These are phyloP conservation scores for Auanema sp. DNA, from an alignment of 2,888 invertebrate species.

Conservation along the genomic window DNA sequence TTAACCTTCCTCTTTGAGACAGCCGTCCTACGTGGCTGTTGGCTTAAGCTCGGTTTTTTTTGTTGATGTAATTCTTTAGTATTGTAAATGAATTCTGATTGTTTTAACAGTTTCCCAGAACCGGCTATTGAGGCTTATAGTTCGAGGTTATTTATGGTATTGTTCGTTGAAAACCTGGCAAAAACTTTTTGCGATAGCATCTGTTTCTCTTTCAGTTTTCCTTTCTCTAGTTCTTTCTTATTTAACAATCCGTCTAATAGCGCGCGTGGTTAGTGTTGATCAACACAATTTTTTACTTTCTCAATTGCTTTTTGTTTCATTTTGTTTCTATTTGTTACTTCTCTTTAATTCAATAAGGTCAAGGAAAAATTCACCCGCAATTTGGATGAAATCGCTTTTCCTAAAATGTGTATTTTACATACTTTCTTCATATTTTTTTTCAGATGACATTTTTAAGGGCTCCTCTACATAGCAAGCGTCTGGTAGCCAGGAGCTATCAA, in stretches of 20 bases:
- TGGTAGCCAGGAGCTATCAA: conserved; percentile 11
- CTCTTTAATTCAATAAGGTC: background rate
- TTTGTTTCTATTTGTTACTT: background rate
- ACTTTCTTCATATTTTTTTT: background rate
- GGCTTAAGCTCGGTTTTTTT: too few species aligned
- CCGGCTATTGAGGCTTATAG: too few species aligned
- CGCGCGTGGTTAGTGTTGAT: background rate
- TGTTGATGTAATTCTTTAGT: too few species aligned
- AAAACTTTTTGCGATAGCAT: conserved; percentile 5
- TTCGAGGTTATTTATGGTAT: too few species aligned
- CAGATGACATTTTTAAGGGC: conserved; percentile 6
- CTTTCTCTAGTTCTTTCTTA: background rate
- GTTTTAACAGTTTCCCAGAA: too few species aligned
- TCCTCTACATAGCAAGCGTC: conserved; percentile 6
- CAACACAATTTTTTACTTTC: conserved; percentile 1
- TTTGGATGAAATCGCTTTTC: background rate
- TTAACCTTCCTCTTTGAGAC: too few species aligned
- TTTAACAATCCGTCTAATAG: background rate
- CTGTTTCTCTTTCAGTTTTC: conserved; percentile 6
- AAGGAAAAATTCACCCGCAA: background rate
- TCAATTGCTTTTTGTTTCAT: background rate
- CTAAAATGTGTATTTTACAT: background rate
- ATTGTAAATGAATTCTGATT: too few species aligned
- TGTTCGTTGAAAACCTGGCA: background rate
- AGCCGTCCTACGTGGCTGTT: too few species aligned